Evolutionary conservation across 1,140 invertebrate genomes (phyloP), one percentile per base, ranked within the genome.

Genomic region (Zophobas atratus): DNA sequence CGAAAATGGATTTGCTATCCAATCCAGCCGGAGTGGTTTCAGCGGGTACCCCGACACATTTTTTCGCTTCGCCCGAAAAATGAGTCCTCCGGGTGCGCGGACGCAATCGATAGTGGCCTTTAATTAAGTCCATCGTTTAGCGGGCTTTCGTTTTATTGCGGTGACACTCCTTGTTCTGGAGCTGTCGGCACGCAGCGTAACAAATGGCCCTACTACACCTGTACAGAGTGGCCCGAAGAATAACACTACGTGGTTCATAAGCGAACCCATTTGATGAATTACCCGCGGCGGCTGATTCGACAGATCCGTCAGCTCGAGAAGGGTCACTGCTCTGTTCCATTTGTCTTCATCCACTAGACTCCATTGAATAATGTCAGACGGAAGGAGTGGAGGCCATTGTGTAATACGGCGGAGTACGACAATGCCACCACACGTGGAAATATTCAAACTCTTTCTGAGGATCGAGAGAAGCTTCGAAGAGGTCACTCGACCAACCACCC

Each of bases 291-390:
- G 73, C 56, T 75, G 73, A 75, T 75, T 75, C 73, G 73, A 75
- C 73, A 75, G 73, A 63, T 75, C 73, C 73, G 73, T 75, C 73
- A 75, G 73, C 73, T 49, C 39, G 73, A 39, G 55, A 75, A 75
- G 73, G 73, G 73, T 75, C 73, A 75, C 73, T 75, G 73, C 73
- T 56, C 72, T 49, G 36, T 75, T 57, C 73, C 73, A 75, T 75
- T 75, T 75, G 73, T 75, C 73, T 75, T 75, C 73, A 60, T 75
- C 73, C 73, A 73, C 56, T 75, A 57, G 73, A 60, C 53, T 75
- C 73, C 73, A 75, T 75, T 75, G 73, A 75, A 75, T 75, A 75
- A 75, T 75, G 73, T 75, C 73, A 75, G 56, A 63, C 55, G 55
- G 73, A 75, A 75, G 55, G 55, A 75, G 73, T 75, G 53, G 55